Base-by-base conservation (phyloP, 2,797 vertebrate species). In the Neopelma chrysocephalum region DNA sequence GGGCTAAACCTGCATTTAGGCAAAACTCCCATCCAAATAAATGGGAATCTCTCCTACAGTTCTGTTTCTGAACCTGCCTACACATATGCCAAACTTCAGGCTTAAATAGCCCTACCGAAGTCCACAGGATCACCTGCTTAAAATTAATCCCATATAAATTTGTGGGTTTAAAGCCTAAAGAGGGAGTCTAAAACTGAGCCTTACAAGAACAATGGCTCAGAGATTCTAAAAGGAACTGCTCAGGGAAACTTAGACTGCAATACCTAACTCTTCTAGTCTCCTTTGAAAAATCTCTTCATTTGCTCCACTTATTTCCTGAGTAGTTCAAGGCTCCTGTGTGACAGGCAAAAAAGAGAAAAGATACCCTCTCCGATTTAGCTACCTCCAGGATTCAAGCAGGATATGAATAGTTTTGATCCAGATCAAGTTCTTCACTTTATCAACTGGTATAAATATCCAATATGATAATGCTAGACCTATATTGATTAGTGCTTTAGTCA, bases 141-240 rank as follows among this genome's bases (percentile, higher is more conserved):
- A 89, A 96, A 95, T 92, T 81, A 81, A 89, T 57, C 40, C 31
- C 84, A 86, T n/a, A 88, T 51, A 86, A 61, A 86, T 81, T 34
- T 90, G 43, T 58, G 45, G 62, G 43, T 43, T 93, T 29, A 69
- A 50, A 82, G 76, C 36, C 82, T 86, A 31, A 65, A 68, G 23
- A 65, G 7, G 4, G 31, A 93, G 57, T 54, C 77, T 15, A 82
- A 78, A 92, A 81, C 58, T 32, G 25, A 93, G 72, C 40, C 34
- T 83, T 83, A 70, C 15, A 53, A 27, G 38, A 92, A 83, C 58
- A 60, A 69, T 45, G 29, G 45, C n/a, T 88, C 65, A 71, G 50
- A 81, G 40, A 78, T 90, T 89, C 76, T 54, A 86, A 75, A 76
- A 81, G 13, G 25, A 93, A 86, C 21, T 58, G 51, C 58, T 87